Conservation (phyloP, 1,140 invertebrate species). For the Oreohelix idahoensis region DNA sequence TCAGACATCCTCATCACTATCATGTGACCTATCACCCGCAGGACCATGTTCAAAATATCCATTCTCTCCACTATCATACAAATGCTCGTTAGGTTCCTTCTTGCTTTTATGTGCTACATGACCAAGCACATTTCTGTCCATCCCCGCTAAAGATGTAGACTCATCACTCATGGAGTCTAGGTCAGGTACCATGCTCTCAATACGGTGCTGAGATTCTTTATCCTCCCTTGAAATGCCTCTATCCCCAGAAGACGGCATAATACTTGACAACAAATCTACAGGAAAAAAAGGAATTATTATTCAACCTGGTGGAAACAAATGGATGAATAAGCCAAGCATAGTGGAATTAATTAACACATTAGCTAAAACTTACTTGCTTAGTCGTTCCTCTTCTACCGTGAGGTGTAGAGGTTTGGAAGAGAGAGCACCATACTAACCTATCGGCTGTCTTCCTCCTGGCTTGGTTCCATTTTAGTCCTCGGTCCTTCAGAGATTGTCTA, state of each 20-base stretch:
- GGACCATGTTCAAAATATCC: not conserved
- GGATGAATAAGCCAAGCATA: not conserved
- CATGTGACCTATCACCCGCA: not conserved
- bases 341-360: no score
- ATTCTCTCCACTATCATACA: not conserved
- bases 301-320: not conserved
- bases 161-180: conserved; percentile 59
- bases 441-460: no score
- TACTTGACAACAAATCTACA: not conserved
- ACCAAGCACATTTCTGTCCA: no score
- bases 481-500: no score
- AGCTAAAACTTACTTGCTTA: no score
- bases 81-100: not conserved
- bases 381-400: no score
- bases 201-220: conserved; percentile 57
- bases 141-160: no score
- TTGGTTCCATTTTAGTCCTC: no score
- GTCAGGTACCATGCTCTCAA: conserved; percentile 62
- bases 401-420: no score
- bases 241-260: no score
- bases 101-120: no score
- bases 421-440: no score
- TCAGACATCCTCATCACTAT: not conserved
- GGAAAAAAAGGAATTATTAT: not conserved
- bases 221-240: conserved; percentile 33